Percentiles rank a stretch among this genome's conserved stretches.
Conservation (phyloP, 2,888 invertebrate species). For the Rhimphoctona megacephalus region DNA sequence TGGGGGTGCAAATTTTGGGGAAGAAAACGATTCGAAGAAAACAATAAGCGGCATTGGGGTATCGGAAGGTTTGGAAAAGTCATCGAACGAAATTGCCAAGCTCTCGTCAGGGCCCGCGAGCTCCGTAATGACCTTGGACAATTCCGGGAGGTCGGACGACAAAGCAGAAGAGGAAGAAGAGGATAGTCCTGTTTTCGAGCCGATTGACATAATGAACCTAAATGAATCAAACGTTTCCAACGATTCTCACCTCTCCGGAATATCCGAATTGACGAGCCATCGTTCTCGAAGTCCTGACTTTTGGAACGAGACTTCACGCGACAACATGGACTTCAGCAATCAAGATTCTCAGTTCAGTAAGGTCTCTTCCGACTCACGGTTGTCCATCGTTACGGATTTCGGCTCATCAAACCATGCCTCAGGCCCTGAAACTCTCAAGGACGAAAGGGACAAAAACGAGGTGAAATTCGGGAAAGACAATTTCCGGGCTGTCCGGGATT, state of each 20-base stretch:
- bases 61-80: constrained; percentile 72
- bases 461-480: constrained; percentile 78
- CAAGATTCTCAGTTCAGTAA: constrained; percentile 88
- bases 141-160: constrained; percentile 84
- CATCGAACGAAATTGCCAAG: constrained; percentile 59
- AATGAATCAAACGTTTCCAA: constrained; percentile 86
- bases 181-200: constrained; percentile 89
- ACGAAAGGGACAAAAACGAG: constrained; percentile 83
- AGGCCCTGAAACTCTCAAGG: constrained; percentile 77
- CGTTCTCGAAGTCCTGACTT: constrained; percentile 84
- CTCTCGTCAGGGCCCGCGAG: background rate
- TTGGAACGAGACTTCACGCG: constrained; percentile 82
- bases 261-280: constrained; percentile 86
- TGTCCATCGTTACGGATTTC: constrained; percentile 86
- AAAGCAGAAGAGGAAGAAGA: constrained; percentile 87
- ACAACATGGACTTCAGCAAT: constrained; percentile 83
- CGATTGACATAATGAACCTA: constrained; percentile 85
- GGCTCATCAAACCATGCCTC: constrained; percentile 84
- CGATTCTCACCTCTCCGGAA: constrained; percentile 87
- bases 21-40: constrained; percentile 75
- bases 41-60: constrained; percentile 70
- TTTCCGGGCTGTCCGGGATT: constrained; percentile 79
- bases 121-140: constrained; percentile 66
- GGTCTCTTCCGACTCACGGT: constrained; percentile 87
- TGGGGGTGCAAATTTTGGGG: constrained; percentile 69